Evolutionary conservation across 1,140 invertebrate genomes (phyloP).

Genomic region (Pseudomyrmex flavicornis): DNA sequence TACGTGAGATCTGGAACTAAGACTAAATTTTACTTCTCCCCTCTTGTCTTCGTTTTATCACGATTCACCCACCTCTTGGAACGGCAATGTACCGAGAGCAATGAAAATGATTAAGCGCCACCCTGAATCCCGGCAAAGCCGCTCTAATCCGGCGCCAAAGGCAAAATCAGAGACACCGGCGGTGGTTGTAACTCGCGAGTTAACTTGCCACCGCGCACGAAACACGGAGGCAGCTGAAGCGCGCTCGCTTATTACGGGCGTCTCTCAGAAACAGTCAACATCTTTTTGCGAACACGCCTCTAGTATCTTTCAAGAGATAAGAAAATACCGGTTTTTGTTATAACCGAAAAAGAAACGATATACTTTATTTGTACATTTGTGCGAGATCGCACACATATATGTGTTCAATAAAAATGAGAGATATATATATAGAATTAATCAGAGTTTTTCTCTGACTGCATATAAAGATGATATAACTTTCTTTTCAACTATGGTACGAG

Average conservation of each 20-base stretch:
- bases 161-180: constrained; percentile 76
- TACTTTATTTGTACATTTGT: background rate
- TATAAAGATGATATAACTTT: too few species aligned
- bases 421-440: too few species aligned
- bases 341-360: background rate
- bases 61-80: constrained; percentile 31
- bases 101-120: constrained; percentile 77
- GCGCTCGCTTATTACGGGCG: constrained; percentile 62
- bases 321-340: background rate
- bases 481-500: too few species aligned
- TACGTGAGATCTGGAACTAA: background rate
- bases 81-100: constrained; percentile 54
- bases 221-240: constrained; percentile 21
- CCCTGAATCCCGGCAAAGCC: constrained; percentile 77
- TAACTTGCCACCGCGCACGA: constrained; percentile 62
- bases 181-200: constrained; percentile 66
- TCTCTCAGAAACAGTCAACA: constrained; percentile 26
- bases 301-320: background rate
- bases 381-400: background rate
- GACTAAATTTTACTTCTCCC: constrained; percentile 19
- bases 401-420: background rate
- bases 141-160: constrained; percentile 79
- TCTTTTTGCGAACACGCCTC: constrained; percentile 9
- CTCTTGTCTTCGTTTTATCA: background rate
- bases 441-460: too few species aligned